Percentiles rank a stretch among this genome's conserved stretches.
Evolutionary conservation across 2,797 vertebrate genomes (phyloP).

Genomic region (Otus scops): DNA sequence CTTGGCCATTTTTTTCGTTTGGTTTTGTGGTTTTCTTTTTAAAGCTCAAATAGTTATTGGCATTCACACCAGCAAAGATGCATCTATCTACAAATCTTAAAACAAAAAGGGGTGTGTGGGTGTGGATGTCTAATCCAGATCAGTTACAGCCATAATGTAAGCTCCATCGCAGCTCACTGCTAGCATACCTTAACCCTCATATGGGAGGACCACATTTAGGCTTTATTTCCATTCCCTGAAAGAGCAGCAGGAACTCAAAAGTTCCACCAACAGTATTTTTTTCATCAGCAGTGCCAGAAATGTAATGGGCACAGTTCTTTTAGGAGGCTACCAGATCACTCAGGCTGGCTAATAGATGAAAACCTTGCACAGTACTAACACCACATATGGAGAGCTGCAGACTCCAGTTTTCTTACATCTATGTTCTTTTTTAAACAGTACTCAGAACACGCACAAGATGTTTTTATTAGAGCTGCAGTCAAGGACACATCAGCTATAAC

Average conservation of each 20-base stretch:
- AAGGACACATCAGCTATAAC: neutral
- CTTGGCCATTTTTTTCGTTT: neutral
- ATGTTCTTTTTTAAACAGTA: neutral
- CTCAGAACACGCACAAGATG: neutral
- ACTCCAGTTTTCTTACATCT: neutral
- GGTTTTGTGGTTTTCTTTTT: neutral
- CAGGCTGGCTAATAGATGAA: neutral
- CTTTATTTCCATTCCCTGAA: neutral
- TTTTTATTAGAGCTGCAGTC: constrained; percentile 18
- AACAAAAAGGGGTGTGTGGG: neutral
- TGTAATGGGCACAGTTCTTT: neutral
- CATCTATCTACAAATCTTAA: neutral
- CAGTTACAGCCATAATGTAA: neutral
- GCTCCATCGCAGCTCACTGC: neutral
- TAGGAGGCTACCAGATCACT: neutral
- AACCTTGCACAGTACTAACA: neutral
- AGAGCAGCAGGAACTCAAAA: neutral
- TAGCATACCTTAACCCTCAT: neutral
- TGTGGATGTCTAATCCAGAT: neutral
- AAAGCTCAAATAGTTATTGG: neutral
- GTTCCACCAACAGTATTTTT: neutral
- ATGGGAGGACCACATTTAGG: neutral
- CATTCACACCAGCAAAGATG: neutral
- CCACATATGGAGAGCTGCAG: neutral
- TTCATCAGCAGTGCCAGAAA: neutral